phyloP scores from a whole-genome alignment of 1,140 invertebrate genomes.

The Drosophila gunungcola region DNA sequence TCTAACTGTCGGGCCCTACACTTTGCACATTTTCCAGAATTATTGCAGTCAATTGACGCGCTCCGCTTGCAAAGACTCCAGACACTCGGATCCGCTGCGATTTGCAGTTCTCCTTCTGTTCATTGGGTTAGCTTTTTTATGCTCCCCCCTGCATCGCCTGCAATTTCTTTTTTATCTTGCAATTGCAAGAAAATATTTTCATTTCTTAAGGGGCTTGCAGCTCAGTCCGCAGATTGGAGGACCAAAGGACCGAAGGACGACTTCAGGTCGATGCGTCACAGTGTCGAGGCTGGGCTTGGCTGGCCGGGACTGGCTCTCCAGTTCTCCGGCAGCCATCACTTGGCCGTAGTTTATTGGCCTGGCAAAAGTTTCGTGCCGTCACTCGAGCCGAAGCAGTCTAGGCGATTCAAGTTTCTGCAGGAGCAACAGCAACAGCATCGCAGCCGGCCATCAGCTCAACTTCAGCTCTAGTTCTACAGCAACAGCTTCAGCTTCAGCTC shows the following conservation, averaged over 20 bases:
- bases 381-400: conserved; percentile 44
- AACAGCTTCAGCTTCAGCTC: conserved; percentile 12
- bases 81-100: conserved; percentile 40
- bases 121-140: conserved; percentile 42
- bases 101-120: conserved; percentile 52
- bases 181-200: conserved; percentile 70
- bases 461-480: conserved; percentile 1
- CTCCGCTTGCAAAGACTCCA: conserved; percentile 30
- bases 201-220: conserved; percentile 35
- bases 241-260: not conserved
- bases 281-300: conserved; percentile 10
- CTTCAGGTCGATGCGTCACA: conserved; percentile 23
- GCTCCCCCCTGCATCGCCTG: not conserved
- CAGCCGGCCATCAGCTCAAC: conserved; percentile 3
- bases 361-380: conserved; percentile 60
- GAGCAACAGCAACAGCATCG: no score
- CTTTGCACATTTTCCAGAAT: conserved; percentile 77
- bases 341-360: conserved; percentile 52
- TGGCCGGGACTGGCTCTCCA: conserved; percentile 5
- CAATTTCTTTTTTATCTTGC: conserved; percentile 9
- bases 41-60: conserved; percentile 82
- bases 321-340: conserved; percentile 9
- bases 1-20: conserved; percentile 48
- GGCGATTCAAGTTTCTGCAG: conserved; percentile 55
- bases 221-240: not conserved